These are phyloP conservation scores for Platycnemis pennipes DNA, from an alignment of 2,888 invertebrate species.

Conservation along the genomic window DNA sequence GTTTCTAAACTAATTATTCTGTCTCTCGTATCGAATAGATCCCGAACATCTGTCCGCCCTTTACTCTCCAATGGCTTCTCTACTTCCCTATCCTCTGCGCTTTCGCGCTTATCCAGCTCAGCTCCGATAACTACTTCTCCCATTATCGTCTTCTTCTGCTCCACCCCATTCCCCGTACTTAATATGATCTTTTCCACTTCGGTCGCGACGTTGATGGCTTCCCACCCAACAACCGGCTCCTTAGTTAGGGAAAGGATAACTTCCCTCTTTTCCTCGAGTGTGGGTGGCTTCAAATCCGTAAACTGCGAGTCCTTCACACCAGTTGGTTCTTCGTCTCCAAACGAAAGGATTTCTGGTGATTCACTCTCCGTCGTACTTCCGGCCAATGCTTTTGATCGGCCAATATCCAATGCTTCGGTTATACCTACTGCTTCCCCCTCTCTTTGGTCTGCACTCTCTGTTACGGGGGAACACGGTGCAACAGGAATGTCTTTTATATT, in stretches of 20 bases:
- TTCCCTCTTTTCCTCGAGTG: neutral
- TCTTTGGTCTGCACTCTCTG: neutral
- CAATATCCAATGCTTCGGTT: neutral
- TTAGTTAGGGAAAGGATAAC: neutral
- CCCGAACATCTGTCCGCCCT: neutral
- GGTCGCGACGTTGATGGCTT: neutral
- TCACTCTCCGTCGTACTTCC: neutral
- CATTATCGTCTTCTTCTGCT: neutral
- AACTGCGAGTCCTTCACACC: neutral
- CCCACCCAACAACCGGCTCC: slow-evolving; percentile 3
- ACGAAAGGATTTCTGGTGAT: neutral
- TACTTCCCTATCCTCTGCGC: neutral
- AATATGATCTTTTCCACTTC: neutral
- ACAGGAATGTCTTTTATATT: neutral
- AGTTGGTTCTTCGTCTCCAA: neutral
- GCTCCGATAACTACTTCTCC: neutral
- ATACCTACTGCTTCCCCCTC: neutral
- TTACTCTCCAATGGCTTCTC: no score
- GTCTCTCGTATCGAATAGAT: neutral
- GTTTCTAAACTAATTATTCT: no score
- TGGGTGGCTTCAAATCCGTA: neutral
- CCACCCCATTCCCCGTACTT: neutral
- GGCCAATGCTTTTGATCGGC: neutral
- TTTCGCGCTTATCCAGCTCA: neutral
- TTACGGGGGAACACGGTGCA: neutral